Evolutionary conservation across 37 sponge, comb jelly and placozoan genomes (phyloP).

Genomic region (Hormiphora californensis): DNA sequence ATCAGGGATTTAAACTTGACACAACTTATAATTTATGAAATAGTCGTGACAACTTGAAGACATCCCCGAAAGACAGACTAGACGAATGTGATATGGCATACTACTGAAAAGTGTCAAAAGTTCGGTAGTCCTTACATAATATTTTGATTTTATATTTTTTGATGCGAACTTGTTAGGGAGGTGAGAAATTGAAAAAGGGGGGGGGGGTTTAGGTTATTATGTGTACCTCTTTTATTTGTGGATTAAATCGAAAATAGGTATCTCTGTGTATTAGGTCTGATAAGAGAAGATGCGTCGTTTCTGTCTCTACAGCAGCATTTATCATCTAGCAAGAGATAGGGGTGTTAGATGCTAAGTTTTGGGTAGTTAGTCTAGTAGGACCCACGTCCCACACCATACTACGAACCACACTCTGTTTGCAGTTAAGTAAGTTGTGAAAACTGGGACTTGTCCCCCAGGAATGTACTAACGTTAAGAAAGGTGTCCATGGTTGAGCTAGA

Average conservation of each 20-base stretch:
- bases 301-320: slow-evolving; percentile 26
- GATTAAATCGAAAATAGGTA: slow-evolving; percentile 21
- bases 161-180: background rate
- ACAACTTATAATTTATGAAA: too few species aligned
- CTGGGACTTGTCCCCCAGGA: too few species aligned
- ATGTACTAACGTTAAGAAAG: slow-evolving; percentile 6
- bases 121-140: background rate
- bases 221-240: slow-evolving; percentile 28
- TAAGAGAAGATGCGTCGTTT: slow-evolving; percentile 13
- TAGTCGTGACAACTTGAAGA: too few species aligned
- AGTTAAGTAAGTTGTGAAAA: too few species aligned
- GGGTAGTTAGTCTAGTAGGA: background rate
- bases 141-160: too few species aligned
- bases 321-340: background rate
- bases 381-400: background rate
- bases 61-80: background rate
- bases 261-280: background rate
- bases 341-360: background rate
- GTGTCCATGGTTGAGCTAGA: slow-evolving; percentile 14
- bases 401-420: too few species aligned
- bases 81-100: background rate
- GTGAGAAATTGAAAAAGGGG: background rate
- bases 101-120: background rate
- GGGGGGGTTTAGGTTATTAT: background rate
- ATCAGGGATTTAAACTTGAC: too few species aligned